phyloP scores from a whole-genome alignment of 2,797 vertebrate species.

The Sphaeramia orbicularis region DNA sequence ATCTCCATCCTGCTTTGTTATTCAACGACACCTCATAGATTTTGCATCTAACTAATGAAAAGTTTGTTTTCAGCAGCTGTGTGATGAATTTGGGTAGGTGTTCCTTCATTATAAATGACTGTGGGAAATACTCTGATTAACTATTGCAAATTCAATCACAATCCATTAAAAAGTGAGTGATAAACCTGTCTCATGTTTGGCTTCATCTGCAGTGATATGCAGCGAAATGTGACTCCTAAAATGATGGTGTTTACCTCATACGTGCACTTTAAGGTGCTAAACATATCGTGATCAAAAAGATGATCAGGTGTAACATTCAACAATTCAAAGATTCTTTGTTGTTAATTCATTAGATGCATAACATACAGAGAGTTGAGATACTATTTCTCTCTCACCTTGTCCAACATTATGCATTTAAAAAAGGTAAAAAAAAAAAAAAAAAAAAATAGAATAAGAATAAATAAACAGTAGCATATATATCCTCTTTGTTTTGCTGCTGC shows the following conservation, averaged over 20 bases:
- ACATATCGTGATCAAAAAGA: not conserved
- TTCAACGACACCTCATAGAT: conserved; percentile 41
- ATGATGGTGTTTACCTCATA: not conserved
- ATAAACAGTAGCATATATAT: too few species aligned
- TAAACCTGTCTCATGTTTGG: conserved; percentile 19
- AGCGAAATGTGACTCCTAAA: conserved; percentile 10
- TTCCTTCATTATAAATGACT: conserved; percentile 52
- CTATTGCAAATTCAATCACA: conserved; percentile 52
- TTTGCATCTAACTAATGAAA: conserved; percentile 56
- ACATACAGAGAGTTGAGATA: too few species aligned
- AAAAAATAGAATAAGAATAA: too few species aligned
- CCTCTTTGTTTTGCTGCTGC: not conserved
- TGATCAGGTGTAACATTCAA: too few species aligned
- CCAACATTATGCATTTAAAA: too few species aligned
- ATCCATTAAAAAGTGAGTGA: conserved; percentile 38
- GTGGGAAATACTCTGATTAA: conserved; percentile 51
- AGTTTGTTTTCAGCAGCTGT: conserved; percentile 17
- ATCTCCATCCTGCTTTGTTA: conserved; percentile 27
- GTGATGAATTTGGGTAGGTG: conserved; percentile 12
- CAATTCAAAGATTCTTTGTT: too few species aligned
- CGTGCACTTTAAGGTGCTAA: not conserved
- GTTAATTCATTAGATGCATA: too few species aligned
- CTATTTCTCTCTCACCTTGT: too few species aligned
- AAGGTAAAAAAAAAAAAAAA: too few species aligned
- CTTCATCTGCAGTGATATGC: conserved; percentile 25